Percentiles rank a stretch among this genome's conserved stretches.
These are phyloP conservation scores for Ellobius talpinus DNA, from an alignment of 2,113 vertebrate species.

Conservation along the genomic window DNA sequence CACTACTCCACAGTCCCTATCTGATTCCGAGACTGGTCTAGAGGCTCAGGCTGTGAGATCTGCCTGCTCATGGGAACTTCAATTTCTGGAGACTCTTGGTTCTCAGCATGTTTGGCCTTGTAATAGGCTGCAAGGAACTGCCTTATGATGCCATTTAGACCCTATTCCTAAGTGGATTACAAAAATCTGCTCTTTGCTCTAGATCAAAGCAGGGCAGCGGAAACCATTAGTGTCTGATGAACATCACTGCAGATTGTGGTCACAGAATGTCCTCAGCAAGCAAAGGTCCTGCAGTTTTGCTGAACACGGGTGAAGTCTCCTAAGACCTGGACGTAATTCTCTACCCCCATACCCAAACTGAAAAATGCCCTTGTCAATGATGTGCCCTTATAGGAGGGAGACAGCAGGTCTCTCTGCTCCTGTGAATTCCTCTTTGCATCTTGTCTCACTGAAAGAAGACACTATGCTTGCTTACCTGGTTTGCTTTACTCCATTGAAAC, in stretches of 20 bases:
- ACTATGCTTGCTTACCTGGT: neutral
- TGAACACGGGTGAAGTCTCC: neutral
- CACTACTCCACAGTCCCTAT: neutral
- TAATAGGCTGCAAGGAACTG: neutral
- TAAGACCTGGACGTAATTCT: neutral
- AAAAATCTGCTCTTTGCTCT: fast-evolving
- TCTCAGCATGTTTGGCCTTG: neutral
- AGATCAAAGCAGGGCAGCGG: neutral
- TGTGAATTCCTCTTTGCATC: neutral
- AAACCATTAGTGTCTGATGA: neutral
- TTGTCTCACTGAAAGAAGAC: neutral
- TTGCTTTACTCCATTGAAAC: too few relatives aligned
- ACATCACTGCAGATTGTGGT: neutral
- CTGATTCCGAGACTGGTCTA: neutral
- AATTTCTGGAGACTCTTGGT: neutral
- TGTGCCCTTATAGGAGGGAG: neutral
- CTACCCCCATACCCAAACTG: neutral
- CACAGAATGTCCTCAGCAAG: neutral
- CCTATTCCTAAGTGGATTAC: neutral
- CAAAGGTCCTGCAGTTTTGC: neutral
- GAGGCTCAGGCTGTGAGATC: neutral
- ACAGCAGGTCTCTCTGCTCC: neutral
- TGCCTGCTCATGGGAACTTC: neutral
- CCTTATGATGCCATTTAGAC: too few relatives aligned
- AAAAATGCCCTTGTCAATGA: neutral